Evolutionary conservation across 53 echinoderm and acorn worm genomes (phyloP).

Genomic region (Actinopyga echinites): DNA sequence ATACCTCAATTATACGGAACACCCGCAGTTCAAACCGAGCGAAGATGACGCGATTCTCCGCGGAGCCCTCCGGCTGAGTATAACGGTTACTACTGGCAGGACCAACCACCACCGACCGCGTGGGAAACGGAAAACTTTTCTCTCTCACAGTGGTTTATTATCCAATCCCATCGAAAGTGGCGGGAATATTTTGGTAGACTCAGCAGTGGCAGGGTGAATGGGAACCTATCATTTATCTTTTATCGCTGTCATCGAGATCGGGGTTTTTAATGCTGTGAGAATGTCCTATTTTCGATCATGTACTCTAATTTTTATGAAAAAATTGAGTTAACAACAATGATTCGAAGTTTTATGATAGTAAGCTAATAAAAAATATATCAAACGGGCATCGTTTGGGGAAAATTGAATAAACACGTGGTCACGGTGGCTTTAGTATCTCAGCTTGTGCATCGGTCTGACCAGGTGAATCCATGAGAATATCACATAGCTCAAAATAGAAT

Average conservation of each 20-base stretch:
- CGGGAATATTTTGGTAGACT: constrained; percentile 27
- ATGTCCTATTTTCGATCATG: too few relatives aligned
- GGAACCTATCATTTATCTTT: not conserved
- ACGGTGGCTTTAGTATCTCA: too few relatives aligned
- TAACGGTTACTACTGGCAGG: constrained; percentile 26
- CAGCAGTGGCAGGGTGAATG: constrained; percentile 24
- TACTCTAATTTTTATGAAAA: too few relatives aligned
- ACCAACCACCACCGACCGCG: constrained; percentile 28
- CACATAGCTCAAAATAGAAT: too few relatives aligned
- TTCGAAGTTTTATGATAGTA: too few relatives aligned
- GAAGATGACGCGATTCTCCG: constrained; percentile 29
- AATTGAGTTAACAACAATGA: too few relatives aligned
- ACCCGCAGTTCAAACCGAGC: constrained; percentile 21
- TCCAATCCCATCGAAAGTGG: constrained; percentile 34
- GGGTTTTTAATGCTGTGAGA: too few relatives aligned
- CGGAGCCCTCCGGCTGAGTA: constrained; percentile 40
- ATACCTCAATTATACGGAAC: constrained; percentile 37
- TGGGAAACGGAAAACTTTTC: constrained; percentile 37
- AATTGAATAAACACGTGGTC: too few relatives aligned
- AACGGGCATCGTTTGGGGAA: too few relatives aligned
- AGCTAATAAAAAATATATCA: too few relatives aligned
- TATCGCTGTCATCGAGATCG: not conserved
- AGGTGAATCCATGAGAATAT: too few relatives aligned
- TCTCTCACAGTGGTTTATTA: constrained; percentile 40
- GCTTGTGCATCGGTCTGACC: too few relatives aligned